A percentile compares a stretch with the other conserved stretches of the same genome.
These are phyloP conservation scores for Phrynocephalus vlangalii DNA, from an alignment of 2,797 vertebrate genomes.

Conservation along the genomic window DNA sequence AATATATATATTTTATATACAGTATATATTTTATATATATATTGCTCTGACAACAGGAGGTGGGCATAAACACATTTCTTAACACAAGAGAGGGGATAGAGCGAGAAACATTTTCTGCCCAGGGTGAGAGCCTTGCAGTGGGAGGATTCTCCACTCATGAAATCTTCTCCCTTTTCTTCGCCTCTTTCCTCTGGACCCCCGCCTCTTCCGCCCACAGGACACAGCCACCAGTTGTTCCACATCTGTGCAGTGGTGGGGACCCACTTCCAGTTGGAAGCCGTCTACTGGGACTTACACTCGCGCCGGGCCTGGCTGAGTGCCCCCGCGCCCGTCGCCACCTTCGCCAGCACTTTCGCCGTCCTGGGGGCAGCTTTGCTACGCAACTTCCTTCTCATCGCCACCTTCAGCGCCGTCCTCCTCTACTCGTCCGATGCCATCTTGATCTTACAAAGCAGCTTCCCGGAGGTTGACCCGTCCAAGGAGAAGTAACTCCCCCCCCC, in stretches of 20 bases:
- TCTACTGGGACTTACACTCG: slow-evolving; percentile 82
- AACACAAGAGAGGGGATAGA: too few species aligned
- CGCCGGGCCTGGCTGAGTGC: slow-evolving; percentile 78
- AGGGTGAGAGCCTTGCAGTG: too few species aligned
- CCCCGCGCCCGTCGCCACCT: slow-evolving; percentile 74
- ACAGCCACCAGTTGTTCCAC: slow-evolving; percentile 95
- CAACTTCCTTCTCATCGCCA: slow-evolving; percentile 83
- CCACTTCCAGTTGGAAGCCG: slow-evolving; percentile 91
- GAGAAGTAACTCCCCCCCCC: slow-evolving; percentile 14
- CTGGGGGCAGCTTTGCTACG: slow-evolving; percentile 79
- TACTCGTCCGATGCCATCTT: slow-evolving; percentile 52
- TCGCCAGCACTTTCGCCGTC: slow-evolving; percentile 80
- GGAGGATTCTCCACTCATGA: background rate
- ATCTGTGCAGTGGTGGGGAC: slow-evolving; percentile 89
- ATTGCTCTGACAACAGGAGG: too few species aligned
- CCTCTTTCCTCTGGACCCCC: background rate
- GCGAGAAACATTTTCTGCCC: background rate
- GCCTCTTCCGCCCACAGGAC: slow-evolving; percentile 74
- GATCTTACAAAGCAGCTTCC: slow-evolving; percentile 28
- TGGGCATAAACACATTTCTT: too few species aligned
- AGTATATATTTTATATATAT: too few species aligned
- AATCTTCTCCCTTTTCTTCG: background rate
- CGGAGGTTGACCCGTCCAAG: slow-evolving; percentile 11
- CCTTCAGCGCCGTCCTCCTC: slow-evolving; percentile 83
- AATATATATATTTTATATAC: too few species aligned